Evolutionary conservation across 2,797 vertebrate genomes (phyloP).

Genomic region (Salarias fasciatus): DNA sequence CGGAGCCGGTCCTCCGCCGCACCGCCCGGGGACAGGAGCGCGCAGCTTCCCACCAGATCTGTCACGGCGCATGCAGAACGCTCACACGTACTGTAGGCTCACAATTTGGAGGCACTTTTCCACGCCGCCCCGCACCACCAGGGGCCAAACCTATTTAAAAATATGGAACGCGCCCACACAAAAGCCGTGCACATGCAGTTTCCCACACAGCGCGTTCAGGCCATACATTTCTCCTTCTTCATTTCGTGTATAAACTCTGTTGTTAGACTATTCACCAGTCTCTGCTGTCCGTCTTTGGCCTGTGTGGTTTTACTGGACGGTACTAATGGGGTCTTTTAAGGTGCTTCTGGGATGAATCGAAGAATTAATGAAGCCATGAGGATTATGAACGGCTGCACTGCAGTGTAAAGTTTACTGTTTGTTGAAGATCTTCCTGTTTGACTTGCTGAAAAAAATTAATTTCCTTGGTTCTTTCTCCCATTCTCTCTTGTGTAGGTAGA

Average conservation of each 20-base stretch:
- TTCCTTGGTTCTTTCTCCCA: too few species aligned
- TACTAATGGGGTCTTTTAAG: neutral
- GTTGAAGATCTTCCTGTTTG: too few species aligned
- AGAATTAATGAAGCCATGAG: neutral
- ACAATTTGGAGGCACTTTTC: neutral
- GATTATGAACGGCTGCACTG: neutral
- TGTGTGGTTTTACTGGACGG: neutral
- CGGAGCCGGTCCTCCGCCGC: conserved; percentile 37
- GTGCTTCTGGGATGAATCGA: neutral
- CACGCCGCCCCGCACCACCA: neutral
- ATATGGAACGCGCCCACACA: neutral
- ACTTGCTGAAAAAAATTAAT: too few species aligned
- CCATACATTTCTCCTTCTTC: neutral
- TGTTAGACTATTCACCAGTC: neutral
- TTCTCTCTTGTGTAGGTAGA: too few species aligned
- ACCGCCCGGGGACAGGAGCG: conserved; percentile 23
- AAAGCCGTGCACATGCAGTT: neutral
- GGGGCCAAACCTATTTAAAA: conserved; percentile 12
- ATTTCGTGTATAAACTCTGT: neutral
- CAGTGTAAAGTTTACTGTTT: too few species aligned
- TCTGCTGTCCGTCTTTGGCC: neutral
- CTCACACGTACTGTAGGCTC: neutral
- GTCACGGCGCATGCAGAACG: conserved; percentile 18
- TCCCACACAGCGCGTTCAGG: neutral
- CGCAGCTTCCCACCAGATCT: conserved; percentile 17